Percentiles rank a stretch among this genome's conserved stretches.
Conservation (phyloP, 2,888 invertebrate genomes). For the Platycheirus rosarum region DNA sequence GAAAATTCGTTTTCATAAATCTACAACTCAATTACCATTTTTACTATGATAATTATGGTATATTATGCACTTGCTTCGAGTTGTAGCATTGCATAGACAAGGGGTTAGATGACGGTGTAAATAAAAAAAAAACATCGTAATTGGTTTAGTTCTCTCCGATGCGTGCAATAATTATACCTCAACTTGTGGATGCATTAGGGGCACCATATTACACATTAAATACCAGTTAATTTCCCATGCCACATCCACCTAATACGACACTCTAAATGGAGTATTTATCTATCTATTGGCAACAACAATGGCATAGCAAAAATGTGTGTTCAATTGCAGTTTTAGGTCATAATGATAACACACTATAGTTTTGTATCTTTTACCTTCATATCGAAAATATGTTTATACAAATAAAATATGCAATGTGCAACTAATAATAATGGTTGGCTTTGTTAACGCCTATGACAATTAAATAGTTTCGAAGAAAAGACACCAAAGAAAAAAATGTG, state of each 20-base stretch:
- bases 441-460: conserved; percentile 16
- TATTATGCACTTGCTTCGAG: neutral
- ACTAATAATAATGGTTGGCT: conserved; percentile 26
- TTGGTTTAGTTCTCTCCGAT: conserved; percentile 64
- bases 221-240: conserved; percentile 53
- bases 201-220: conserved; percentile 44
- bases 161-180: conserved; percentile 60
- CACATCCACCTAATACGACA: neutral
- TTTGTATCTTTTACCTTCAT: too few relatives aligned
- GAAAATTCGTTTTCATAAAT: too few relatives aligned
- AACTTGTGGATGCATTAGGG: conserved; percentile 16
- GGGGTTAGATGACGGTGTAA: conserved; percentile 28
- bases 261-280: conserved; percentile 3
- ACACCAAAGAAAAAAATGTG: neutral
- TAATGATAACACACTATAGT: conserved; percentile 64
- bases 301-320: conserved; percentile 47
- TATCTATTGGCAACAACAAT: conserved; percentile 32
- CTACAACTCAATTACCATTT: too few relatives aligned
- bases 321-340: conserved; percentile 71
- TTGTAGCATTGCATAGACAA: conserved; percentile 14
- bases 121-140: conserved; percentile 45
- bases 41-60: neutral
- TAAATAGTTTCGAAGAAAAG: too few relatives aligned
- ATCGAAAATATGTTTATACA: too few relatives aligned
- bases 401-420: conserved; percentile 5